Percentiles rank a stretch among this genome's conserved stretches.
phyloP scores from a whole-genome alignment of 30 jellyfish, hydroid and myxozoan genomes.

The Nemopilema nomurai region DNA sequence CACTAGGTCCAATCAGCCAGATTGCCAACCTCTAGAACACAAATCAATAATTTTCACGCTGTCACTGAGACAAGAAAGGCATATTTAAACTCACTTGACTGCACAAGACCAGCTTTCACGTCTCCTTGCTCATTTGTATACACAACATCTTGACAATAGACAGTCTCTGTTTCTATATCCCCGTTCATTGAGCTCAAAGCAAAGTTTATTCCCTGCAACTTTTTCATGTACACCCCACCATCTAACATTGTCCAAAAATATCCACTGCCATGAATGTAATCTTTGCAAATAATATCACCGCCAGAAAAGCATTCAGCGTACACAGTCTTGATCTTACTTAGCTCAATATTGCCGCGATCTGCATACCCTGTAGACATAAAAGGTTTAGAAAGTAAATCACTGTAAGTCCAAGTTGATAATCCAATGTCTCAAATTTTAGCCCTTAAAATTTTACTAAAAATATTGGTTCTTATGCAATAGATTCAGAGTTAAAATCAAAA shows the following conservation, averaged over 20 bases:
- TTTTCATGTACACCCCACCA: conserved; percentile 55
- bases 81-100: conserved; percentile 30
- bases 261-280: conserved; percentile 54
- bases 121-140: conserved; percentile 56
- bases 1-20: no score
- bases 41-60: no score
- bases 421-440: no score
- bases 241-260: conserved; percentile 25
- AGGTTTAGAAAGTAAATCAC: not conserved
- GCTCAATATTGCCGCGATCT: conserved; percentile 49
- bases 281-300: conserved; percentile 50
- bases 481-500: no score
- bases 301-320: conserved; percentile 57
- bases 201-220: conserved; percentile 43
- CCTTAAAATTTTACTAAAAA: no score
- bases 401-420: not conserved
- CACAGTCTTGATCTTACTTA: conserved; percentile 32
- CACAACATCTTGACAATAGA: conserved; percentile 44
- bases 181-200: conserved; percentile 42
- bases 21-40: no score
- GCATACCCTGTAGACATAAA: conserved; percentile 34
- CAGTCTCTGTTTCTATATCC: conserved; percentile 55
- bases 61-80: not conserved
- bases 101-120: conserved; percentile 54
- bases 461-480: no score